A percentile compares a stretch with the other conserved stretches of the same genome.
These are phyloP conservation scores for Diarsia rubi DNA, from an alignment of 2,888 invertebrate genomes.

Conservation along the genomic window DNA sequence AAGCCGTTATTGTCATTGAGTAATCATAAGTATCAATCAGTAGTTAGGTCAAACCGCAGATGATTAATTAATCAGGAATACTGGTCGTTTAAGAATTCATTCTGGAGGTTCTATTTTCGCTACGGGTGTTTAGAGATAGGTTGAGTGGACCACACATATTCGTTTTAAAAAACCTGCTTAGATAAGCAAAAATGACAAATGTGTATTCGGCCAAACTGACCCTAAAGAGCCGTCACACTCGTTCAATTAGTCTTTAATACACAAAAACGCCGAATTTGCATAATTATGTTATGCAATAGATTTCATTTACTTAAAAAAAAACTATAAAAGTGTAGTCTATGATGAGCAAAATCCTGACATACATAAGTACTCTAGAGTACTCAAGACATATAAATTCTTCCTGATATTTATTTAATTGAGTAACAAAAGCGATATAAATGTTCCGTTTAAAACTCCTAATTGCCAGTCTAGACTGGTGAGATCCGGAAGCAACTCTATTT, in stretches of 20 bases:
- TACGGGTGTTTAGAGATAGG: background rate
- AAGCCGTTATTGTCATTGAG: background rate
- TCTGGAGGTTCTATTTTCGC: background rate
- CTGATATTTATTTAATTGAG: background rate
- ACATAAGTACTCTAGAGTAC: background rate
- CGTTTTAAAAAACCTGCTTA: background rate
- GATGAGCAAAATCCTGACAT: background rate
- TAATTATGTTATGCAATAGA: no score
- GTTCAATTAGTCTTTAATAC: background rate
- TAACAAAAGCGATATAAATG: background rate
- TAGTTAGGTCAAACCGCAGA: background rate
- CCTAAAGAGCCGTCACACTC: background rate
- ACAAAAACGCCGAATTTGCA: background rate
- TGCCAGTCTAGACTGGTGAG: background rate
- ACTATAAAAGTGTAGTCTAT: background rate
- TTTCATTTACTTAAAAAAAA: background rate
- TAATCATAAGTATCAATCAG: background rate
- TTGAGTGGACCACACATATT: background rate
- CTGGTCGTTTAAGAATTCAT: background rate
- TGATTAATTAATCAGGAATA: background rate
- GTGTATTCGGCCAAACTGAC: background rate
- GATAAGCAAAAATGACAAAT: background rate
- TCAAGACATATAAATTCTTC: background rate
- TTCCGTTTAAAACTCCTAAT: background rate
- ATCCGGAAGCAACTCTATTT: constrained; percentile 6